Percentiles rank a stretch among this genome's conserved stretches.
Conservation (phyloP, 2,113 vertebrate genomes). For the Psittacula cyanocephala region DNA sequence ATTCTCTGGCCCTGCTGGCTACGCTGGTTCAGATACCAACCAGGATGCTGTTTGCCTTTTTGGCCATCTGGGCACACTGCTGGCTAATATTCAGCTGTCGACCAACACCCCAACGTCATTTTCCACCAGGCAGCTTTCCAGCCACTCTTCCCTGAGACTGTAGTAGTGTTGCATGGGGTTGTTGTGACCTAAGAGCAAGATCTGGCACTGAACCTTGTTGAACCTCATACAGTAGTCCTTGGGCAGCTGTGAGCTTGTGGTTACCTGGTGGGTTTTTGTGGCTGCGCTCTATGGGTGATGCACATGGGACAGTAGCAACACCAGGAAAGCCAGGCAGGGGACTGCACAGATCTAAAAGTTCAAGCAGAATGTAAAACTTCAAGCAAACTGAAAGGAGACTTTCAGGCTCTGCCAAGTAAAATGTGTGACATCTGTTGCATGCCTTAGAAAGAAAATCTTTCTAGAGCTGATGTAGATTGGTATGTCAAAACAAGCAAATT, state of each 20-base stretch:
- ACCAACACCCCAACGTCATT: not conserved
- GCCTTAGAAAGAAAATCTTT: not conserved
- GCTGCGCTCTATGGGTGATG: too few species aligned
- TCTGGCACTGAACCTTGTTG: not conserved
- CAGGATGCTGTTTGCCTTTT: not conserved
- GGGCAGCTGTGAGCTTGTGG: not conserved
- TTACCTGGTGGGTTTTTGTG: not conserved
- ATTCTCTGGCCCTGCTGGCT: not conserved
- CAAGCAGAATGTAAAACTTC: not conserved
- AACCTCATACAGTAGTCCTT: not conserved
- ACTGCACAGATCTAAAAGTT: not conserved
- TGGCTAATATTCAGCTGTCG: not conserved
- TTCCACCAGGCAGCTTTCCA: not conserved
- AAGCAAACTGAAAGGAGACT: not conserved
- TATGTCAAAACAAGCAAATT: not conserved
- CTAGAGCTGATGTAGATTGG: not conserved
- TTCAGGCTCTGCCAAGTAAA: not conserved
- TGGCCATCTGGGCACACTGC: not conserved
- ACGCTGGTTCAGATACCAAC: not conserved
- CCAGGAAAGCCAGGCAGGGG: not conserved
- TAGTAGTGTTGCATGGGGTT: not conserved
- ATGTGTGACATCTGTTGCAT: not conserved
- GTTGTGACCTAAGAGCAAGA: not conserved
- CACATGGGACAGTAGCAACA: not conserved
- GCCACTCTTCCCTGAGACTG: not conserved